Base-by-base conservation (phyloP, 1,140 invertebrate genomes). In the Zophobas atratus region DNA sequence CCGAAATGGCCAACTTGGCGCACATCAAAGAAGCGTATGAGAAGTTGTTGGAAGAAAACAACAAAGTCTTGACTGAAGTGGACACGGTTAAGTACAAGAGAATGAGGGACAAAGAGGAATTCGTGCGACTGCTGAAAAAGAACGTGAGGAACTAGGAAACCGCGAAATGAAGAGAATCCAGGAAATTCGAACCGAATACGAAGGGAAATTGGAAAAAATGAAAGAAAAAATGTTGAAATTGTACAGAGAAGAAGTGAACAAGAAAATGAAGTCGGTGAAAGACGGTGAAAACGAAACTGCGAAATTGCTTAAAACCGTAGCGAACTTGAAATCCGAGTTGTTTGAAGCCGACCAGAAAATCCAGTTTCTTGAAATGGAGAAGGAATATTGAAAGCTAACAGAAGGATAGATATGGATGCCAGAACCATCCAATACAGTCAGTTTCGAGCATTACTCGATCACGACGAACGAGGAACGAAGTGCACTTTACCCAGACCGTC, bases 151-250 rank as follows among this genome's bases (percentile, higher is more conserved):
- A 38, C 49, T 46, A 5, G 77, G 79, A 6, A 41, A 55, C 4
- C 81, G 76, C 55, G 73, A 84, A 39, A 70, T 34, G 3, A 82
- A 81, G 48, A 82, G 77, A 63, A 77, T 85, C 32, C 83, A 85
- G 51, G 90, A 91, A 70, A 87, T 92, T 8, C 86, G 90, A 20
- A 86, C 88, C 3, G 90, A 92, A 80, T 91, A 92, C 84, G 91
- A 92, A 81, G 89, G 89, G 74, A 92, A 92, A 85, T 85, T 92
- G 78, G 90, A 90, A 77, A 88, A 90, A 84, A 92, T 92, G 90
- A 92, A 92, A 82, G 87, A 88, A 4, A 92, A 91, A 90, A 92
- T 92, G 90, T 83, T 88, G 49, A 82, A 84, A 43, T 75, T 88
- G 8, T 88, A 88, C 57, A 85, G 84, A 75, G 85, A 87, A 63